Evolutionary conservation across 2,888 invertebrate genomes (phyloP).

Genomic region (Lypha dubia): DNA sequence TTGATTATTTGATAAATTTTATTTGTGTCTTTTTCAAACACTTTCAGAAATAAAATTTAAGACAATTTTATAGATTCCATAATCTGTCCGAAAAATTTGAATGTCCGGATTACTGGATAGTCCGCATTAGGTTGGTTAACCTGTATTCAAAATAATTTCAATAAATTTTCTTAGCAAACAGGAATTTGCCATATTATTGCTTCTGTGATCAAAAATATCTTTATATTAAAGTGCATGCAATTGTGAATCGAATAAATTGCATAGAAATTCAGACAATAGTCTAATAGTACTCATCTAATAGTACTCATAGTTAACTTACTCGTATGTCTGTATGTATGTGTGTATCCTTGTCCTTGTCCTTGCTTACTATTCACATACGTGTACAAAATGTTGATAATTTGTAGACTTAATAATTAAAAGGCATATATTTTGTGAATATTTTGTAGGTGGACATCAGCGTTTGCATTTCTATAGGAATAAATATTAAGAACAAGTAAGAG

Average conservation of each 20-base stretch:
- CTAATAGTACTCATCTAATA: background rate
- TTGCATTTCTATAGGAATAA: background rate
- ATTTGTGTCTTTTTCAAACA: too few relatives aligned
- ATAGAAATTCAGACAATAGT: too few relatives aligned
- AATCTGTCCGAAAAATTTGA: too few relatives aligned
- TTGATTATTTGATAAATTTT: too few relatives aligned
- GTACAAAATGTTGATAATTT: constrained; percentile 21
- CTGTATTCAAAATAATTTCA: too few relatives aligned
- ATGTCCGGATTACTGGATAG: too few relatives aligned
- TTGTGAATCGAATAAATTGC: constrained; percentile 22
- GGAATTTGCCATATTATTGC: constrained; percentile 54
- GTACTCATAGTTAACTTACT: background rate
- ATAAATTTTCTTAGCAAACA: constrained; percentile 48
- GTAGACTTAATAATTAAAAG: constrained; percentile 58
- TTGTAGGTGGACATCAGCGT: constrained; percentile 15
- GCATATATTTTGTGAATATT: constrained; percentile 43
- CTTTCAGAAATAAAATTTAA: too few relatives aligned
- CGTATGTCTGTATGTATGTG: background rate
- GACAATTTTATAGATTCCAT: too few relatives aligned
- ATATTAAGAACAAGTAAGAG: background rate
- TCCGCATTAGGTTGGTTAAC: too few relatives aligned
- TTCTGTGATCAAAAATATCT: background rate
- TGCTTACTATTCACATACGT: background rate
- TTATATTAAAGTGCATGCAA: background rate
- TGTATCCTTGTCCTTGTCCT: too few relatives aligned